Evolutionary conservation across 1,140 invertebrate genomes (phyloP).

Genomic region (Manduca sexta): DNA sequence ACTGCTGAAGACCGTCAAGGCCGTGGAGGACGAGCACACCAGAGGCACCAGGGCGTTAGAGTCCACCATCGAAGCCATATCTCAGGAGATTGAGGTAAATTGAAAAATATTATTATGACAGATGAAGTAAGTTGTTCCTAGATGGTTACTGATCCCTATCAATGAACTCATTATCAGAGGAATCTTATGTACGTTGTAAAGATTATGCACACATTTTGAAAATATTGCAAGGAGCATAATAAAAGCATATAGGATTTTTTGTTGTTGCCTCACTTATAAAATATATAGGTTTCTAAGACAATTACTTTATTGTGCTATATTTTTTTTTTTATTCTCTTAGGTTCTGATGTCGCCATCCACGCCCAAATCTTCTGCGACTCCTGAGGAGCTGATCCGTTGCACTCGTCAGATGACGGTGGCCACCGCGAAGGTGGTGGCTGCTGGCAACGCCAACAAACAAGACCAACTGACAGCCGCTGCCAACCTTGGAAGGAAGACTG

Average conservation of each 20-base stretch:
- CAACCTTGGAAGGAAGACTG: slow-evolving; percentile 96
- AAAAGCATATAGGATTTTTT: too few relatives aligned
- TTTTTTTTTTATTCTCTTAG: slow-evolving; percentile 49
- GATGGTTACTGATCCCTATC: too few relatives aligned
- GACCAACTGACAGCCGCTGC: slow-evolving; percentile 97
- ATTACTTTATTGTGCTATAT: too few relatives aligned
- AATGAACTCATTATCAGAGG: too few relatives aligned
- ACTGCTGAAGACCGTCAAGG: slow-evolving; percentile 98
- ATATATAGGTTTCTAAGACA: too few relatives aligned
- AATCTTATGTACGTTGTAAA: too few relatives aligned
- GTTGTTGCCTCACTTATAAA: too few relatives aligned
- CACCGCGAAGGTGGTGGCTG: slow-evolving; percentile 95
- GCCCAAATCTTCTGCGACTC: slow-evolving; percentile 80
- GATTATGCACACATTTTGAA: too few relatives aligned
- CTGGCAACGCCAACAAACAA: slow-evolving; percentile 94
- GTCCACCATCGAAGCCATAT: slow-evolving; percentile 98
- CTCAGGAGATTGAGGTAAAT: slow-evolving; percentile 92
- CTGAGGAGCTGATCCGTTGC: slow-evolving; percentile 94
- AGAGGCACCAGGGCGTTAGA: slow-evolving; percentile 97
- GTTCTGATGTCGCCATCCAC: slow-evolving; percentile 84
- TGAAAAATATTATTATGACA: too few relatives aligned
- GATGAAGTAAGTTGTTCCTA: too few relatives aligned
- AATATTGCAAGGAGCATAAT: too few relatives aligned
- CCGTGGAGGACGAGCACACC: slow-evolving; percentile 98
- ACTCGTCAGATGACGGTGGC: slow-evolving; percentile 97